phyloP scores from a whole-genome alignment of 92 coral and sea anemone genomes.

The Pocillopora meandrina region DNA sequence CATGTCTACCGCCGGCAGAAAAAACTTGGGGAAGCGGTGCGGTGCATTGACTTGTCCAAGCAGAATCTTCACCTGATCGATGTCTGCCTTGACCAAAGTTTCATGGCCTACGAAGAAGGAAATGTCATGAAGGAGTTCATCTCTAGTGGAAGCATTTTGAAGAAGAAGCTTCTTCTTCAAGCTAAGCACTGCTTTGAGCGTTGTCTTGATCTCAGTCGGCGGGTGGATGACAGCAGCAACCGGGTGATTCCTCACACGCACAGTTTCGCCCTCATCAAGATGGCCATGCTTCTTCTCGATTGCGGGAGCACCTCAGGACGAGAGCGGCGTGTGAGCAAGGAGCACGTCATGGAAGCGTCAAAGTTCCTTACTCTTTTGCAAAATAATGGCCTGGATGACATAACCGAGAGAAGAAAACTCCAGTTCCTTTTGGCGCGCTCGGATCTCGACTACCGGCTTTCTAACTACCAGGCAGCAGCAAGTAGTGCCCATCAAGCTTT shows the following conservation, averaged over 20 bases:
- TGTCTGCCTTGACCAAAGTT: constrained; percentile 50
- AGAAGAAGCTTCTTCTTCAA: constrained; percentile 2
- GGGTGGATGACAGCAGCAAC: constrained; percentile 32
- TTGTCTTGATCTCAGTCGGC: constrained; percentile 52
- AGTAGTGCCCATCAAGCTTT: constrained; percentile 46
- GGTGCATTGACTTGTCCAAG: constrained; percentile 49
- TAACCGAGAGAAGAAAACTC: constrained; percentile 45
- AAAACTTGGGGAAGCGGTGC: constrained; percentile 55
- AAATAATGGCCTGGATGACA: constrained; percentile 29
- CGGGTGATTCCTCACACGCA: constrained; percentile 52
- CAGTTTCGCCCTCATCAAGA: constrained; percentile 58
- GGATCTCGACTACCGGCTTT: constrained; percentile 42
- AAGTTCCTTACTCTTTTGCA: constrained; percentile 43
- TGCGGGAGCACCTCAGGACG: constrained; percentile 61
- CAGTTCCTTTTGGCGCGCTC: constrained; percentile 57
- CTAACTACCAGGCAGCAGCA: constrained; percentile 17
- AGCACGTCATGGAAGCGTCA: constrained; percentile 49
- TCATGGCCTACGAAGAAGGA: constrained; percentile 63
- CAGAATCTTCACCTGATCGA: constrained; percentile 32
- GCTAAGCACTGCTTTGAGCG: constrained; percentile 49
- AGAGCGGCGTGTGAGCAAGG: constrained; percentile 46
- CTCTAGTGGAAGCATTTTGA: constrained; percentile 25
- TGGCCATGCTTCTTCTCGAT: constrained; percentile 59
- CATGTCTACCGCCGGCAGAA: constrained; percentile 55
- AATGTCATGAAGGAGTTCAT: constrained; percentile 48